phyloP scores from a whole-genome alignment of 2,888 invertebrate species.

The Oeneis ivallda region DNA sequence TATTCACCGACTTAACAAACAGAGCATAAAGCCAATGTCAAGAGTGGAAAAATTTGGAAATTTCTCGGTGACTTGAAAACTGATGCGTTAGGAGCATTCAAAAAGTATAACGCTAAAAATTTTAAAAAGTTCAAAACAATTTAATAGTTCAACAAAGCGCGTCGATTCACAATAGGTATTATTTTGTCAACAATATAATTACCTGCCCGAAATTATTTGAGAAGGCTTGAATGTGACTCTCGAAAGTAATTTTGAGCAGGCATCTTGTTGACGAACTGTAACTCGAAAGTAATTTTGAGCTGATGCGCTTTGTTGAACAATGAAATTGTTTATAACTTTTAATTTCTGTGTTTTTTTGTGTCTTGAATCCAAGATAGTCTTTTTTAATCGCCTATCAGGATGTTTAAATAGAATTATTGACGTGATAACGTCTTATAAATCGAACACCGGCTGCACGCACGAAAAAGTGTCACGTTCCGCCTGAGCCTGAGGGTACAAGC shows the following conservation, averaged over 20 bases:
- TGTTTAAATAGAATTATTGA: no score
- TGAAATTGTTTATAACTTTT: slow-evolving; percentile 9
- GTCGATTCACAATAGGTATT: slow-evolving; percentile 2
- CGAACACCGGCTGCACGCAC: no score
- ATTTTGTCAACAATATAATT: slow-evolving; percentile 5
- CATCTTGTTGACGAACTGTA: slow-evolving; percentile 7
- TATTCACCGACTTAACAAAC: slow-evolving; percentile 2
- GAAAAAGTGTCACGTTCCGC: no score
- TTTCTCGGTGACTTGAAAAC: neutral
- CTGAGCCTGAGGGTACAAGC: no score
- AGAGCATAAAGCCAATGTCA: slow-evolving; percentile 3
- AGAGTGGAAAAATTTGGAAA: slow-evolving; percentile 1
- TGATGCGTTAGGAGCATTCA: neutral
- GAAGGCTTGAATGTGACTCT: neutral
- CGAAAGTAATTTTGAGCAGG: neutral
- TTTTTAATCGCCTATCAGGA: no score
- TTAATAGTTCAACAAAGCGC: neutral
- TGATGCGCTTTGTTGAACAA: slow-evolving; percentile 3
- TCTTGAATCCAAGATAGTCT: no score
- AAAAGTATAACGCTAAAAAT: neutral
- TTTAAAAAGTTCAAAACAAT: slow-evolving; percentile 10
- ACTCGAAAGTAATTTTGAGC: neutral
- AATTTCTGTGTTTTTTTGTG: neutral
- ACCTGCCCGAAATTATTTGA: slow-evolving; percentile 7
- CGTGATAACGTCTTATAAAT: no score